Evolutionary conservation across 2,888 invertebrate genomes (phyloP).

Genomic region (Apamea anceps): DNA sequence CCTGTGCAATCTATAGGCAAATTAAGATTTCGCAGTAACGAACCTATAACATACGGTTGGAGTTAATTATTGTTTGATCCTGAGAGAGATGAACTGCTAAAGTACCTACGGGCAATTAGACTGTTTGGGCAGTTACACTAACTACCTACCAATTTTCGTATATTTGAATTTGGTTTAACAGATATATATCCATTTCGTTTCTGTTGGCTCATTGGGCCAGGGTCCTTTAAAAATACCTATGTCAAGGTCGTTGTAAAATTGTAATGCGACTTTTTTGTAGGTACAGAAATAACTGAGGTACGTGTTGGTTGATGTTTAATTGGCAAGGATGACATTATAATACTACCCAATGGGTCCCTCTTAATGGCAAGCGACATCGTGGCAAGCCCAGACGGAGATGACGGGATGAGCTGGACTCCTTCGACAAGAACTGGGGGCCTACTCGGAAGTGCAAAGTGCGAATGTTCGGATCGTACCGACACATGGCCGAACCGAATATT

Average conservation of each 20-base stretch:
- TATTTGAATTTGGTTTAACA: neutral
- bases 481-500: no score
- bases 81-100: neutral
- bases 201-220: neutral
- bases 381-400: neutral
- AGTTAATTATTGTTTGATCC: constrained; percentile 24
- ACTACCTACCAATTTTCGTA: neutral
- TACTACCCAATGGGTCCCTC: neutral
- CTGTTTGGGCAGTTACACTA: constrained; percentile 3
- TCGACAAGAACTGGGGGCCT: neutral
- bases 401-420: neutral
- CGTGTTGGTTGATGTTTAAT: neutral
- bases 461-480: no score
- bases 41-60: neutral
- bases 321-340: neutral
- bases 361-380: neutral
- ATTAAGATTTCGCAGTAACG: constrained; percentile 22
- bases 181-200: neutral
- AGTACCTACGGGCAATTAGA: neutral
- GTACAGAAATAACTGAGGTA: neutral
- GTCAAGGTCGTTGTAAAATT: constrained; percentile 3
- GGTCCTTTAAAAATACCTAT: constrained; percentile 4
- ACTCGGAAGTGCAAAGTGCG: no score
- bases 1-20: constrained; percentile 10
- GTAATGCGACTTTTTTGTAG: neutral